These are phyloP conservation scores for Apantesis nais DNA, from an alignment of 2,888 invertebrate genomes.

Conservation along the genomic window DNA sequence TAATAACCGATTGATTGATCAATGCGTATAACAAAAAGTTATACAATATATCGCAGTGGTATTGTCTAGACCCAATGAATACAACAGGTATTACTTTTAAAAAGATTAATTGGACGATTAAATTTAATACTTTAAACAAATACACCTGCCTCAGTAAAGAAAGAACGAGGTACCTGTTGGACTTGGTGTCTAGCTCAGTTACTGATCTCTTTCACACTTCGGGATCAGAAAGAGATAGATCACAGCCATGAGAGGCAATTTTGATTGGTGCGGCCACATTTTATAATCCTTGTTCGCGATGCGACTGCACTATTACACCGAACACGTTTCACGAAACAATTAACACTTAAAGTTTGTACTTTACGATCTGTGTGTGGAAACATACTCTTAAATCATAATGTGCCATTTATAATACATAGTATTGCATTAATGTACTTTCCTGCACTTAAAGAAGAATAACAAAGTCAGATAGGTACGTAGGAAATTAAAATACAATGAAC, in stretches of 20 bases:
- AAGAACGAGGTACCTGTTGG: slow-evolving; percentile 58
- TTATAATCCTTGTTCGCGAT: slow-evolving; percentile 44
- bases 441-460: background rate
- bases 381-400: background rate
- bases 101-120: slow-evolving; percentile 69
- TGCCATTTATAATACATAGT: background rate
- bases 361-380: background rate
- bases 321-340: slow-evolving; percentile 39
- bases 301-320: slow-evolving; percentile 43
- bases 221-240: slow-evolving; percentile 39
- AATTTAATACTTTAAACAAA: slow-evolving; percentile 66
- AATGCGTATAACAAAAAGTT: slow-evolving; percentile 50
- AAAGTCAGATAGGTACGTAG: background rate
- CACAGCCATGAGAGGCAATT: slow-evolving; percentile 39
- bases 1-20: slow-evolving; percentile 53
- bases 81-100: slow-evolving; percentile 43
- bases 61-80: slow-evolving; percentile 37
- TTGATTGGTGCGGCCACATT: slow-evolving; percentile 45
- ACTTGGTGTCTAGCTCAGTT: slow-evolving; percentile 39
- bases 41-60: slow-evolving; percentile 42
- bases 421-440: background rate
- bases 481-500: slow-evolving; percentile 3
- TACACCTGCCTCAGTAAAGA: slow-evolving; percentile 63
- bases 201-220: slow-evolving; percentile 38
- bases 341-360: slow-evolving; percentile 22